Conservation (phyloP, 1,140 invertebrate genomes). For the Ectropis grisescens region DNA sequence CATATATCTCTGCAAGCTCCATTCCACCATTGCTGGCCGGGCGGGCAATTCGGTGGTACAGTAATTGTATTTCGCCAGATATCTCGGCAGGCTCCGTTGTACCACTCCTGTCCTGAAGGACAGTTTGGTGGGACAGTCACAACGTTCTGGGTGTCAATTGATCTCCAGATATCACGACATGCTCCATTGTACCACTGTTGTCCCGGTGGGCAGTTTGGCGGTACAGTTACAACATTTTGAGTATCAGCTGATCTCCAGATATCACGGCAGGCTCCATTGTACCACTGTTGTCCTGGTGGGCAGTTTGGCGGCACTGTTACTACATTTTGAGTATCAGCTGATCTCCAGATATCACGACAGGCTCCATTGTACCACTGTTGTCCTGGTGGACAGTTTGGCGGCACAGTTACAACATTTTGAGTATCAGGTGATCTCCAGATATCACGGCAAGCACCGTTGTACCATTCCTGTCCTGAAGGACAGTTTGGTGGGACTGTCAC, state of each 20-base stretch:
- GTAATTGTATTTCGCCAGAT: slow-evolving; percentile 20
- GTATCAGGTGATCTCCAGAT: too few species aligned
- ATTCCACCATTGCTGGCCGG: slow-evolving; percentile 12
- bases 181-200: slow-evolving; percentile 19
- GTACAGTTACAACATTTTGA: slow-evolving; percentile 7
- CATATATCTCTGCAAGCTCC: slow-evolving; percentile 13
- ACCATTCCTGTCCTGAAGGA: too few species aligned
- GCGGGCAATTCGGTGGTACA: slow-evolving; percentile 9
- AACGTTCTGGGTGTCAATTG: too few species aligned
- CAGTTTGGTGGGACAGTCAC: slow-evolving; percentile 19
- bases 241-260: too few species aligned
- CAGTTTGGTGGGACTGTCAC: too few species aligned
- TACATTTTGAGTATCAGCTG: too few species aligned
- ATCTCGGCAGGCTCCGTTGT: slow-evolving; percentile 22
- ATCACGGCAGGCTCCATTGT: slow-evolving; percentile 22
- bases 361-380: slow-evolving; percentile 19
- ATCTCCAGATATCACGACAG: slow-evolving; percentile 25
- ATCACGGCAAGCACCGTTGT: too few species aligned
- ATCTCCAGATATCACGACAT: slow-evolving; percentile 25
- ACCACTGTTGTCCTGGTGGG: slow-evolving; percentile 14
- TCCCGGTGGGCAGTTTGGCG: slow-evolving; percentile 19
- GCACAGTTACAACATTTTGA: slow-evolving; percentile 7
- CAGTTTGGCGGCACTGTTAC: slow-evolving; percentile 19
- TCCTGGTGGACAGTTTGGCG: slow-evolving; percentile 19
- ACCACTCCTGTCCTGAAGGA: slow-evolving; percentile 14